phyloP scores from a whole-genome alignment of 2,888 invertebrate genomes.

The Liposcelis brunnea region DNA sequence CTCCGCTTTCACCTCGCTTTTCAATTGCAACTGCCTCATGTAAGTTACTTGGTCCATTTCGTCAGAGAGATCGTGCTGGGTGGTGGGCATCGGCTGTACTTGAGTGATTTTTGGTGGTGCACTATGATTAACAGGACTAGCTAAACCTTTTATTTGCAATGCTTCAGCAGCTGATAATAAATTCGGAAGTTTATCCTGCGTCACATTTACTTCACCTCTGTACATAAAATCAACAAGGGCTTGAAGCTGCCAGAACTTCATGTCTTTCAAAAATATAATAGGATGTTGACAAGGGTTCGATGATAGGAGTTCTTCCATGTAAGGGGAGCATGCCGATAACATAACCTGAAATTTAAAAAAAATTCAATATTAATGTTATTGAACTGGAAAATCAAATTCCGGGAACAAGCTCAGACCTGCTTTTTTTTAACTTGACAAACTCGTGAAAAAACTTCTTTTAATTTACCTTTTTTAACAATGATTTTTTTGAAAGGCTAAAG shows the following conservation, averaged over 20 bases:
- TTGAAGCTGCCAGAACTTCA: constrained; percentile 32
- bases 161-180: constrained; percentile 31
- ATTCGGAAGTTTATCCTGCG: constrained; percentile 28
- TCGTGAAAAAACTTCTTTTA: no score
- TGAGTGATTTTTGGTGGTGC: background rate
- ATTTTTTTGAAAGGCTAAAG: no score
- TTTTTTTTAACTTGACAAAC: no score
- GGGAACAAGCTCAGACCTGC: no score
- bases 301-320: constrained; percentile 31
- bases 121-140: constrained; percentile 2
- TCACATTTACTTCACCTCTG: constrained; percentile 32
- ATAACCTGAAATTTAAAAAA: constrained; percentile 28
- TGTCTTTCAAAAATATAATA: constrained; percentile 31
- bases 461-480: no score
- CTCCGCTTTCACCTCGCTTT: constrained; percentile 1
- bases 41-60: background rate
- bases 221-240: constrained; percentile 35
- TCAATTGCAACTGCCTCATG: constrained; percentile 4
- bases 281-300: constrained; percentile 31
- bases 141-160: constrained; percentile 22
- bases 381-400: no score
- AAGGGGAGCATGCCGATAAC: constrained; percentile 32
- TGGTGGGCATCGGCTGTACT: background rate
- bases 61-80: background rate
- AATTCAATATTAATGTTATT: background rate